Evolutionary conservation across 2,797 vertebrate species (phyloP).

Genomic region (Anguilla anguilla): DNA sequence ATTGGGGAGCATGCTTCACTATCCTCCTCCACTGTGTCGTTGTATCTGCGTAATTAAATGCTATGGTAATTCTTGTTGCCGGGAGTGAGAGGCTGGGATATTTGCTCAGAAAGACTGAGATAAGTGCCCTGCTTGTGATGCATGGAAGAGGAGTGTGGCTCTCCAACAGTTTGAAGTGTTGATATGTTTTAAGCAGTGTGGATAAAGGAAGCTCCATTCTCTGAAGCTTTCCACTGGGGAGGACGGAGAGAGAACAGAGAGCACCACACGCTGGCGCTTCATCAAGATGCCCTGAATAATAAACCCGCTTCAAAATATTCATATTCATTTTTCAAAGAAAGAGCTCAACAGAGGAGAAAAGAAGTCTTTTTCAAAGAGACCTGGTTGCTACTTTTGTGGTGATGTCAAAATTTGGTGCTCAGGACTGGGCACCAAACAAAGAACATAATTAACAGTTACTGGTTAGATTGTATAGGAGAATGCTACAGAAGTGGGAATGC

Average conservation of each 20-base stretch:
- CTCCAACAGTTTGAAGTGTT: neutral
- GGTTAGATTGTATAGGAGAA: neutral
- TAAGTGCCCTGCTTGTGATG: constrained; percentile 10
- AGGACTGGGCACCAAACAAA: neutral
- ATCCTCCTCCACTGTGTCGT: constrained; percentile 17
- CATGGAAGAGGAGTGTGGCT: neutral
- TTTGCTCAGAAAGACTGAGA: neutral
- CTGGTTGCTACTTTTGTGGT: neutral
- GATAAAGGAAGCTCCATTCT: constrained; percentile 2
- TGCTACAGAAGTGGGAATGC: neutral
- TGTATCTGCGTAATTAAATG: constrained; percentile 11
- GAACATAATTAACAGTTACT: neutral
- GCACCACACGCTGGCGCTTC: neutral
- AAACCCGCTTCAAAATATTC: neutral
- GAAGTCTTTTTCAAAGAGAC: neutral
- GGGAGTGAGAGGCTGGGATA: constrained; percentile 17
- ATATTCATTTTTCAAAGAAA: neutral
- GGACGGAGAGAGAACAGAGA: neutral
- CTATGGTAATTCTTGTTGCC: constrained; percentile 26
- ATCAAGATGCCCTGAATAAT: constrained; percentile 15
- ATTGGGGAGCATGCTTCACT: constrained; percentile 45
- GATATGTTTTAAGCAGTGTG: neutral
- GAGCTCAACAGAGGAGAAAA: neutral
- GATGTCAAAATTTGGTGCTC: neutral
- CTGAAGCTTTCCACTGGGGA: constrained; percentile 1